Percentiles rank a stretch among this genome's conserved stretches.
Conservation (phyloP, 2,113 vertebrate species). For the Entomyzon cyanotis region DNA sequence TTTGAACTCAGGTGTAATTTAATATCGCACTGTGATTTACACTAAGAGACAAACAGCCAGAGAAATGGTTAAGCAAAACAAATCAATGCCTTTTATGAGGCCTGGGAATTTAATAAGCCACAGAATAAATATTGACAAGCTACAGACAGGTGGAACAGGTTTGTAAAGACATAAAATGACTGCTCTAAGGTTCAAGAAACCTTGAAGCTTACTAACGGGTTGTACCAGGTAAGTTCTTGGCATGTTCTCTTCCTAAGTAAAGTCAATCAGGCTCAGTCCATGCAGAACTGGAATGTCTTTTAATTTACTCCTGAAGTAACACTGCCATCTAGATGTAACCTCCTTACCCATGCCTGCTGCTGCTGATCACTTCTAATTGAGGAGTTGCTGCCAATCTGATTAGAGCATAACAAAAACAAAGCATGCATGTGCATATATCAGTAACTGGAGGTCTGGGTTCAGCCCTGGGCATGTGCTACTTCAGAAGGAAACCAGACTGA, state of each 20-base stretch:
- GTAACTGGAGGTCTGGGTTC: not conserved
- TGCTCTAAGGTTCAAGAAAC: conserved; percentile 28
- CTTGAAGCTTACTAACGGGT: not conserved
- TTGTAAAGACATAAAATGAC: not conserved
- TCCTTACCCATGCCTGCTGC: not conserved
- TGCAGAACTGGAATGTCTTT: not conserved
- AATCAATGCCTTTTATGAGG: conserved; percentile 41
- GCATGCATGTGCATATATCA: accelerated
- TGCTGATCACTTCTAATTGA: not conserved
- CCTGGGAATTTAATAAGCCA: conserved; percentile 22
- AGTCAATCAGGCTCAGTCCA: not conserved
- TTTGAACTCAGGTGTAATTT: not conserved
- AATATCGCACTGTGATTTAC: not conserved
- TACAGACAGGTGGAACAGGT: conserved; percentile 45
- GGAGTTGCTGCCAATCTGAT: not conserved
- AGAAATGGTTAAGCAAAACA: conserved; percentile 20
- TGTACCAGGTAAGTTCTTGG: conserved; percentile 28
- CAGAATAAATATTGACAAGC: conserved; percentile 40
- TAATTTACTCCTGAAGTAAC: not conserved
- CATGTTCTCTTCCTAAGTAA: not conserved
- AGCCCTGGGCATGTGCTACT: not conserved
- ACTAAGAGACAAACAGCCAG: not conserved
- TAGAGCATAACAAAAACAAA: not conserved
- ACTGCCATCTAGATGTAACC: conserved; percentile 36
- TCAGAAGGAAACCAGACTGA: not conserved